Base-by-base conservation (phyloP, 2,888 invertebrate genomes). In the Argyresthia albistria region DNA sequence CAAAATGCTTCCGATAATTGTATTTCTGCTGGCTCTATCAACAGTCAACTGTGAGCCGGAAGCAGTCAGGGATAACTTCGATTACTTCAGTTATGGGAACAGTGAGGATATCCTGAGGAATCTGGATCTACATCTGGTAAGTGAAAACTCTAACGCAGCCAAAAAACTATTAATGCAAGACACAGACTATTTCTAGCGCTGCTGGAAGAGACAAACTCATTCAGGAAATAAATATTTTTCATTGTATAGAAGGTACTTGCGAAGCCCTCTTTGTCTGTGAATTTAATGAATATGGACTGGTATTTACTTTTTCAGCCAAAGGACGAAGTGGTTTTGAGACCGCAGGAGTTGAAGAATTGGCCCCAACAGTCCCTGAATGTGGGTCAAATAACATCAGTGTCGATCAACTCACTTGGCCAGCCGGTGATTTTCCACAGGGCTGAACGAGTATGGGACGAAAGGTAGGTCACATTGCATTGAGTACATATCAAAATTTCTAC, bases 371-470 rank as follows among this genome's bases (percentile, higher is more conserved):
- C 89, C 0, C 63, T 91, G 46, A 89, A 90, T 60, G 88, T 97
- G 37, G 97, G 97, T 4, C 95, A 97, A 83, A 92, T 97, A 55
- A 92, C 93, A 36, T 95, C 95, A 8, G 92, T 97, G n/a, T 91
- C 95, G 9, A 93, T 96, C 42, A 95, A 95, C 76, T 90, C 90
- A 4, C 84, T 91, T 51, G 93, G 94, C 15, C 92, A 94, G 64
- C 92, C 96, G 2, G 92, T 95, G 51, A 91, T 97, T 57, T 96
- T 97, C 73, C 97, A 97, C 73, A 89, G 97, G 59, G 95, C 91
- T 43, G 90, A 92, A 63, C 83, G 93, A 63, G 88, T 91, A 57
- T 97, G 96, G 96, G 92, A 93, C 71, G 89, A 89, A 67, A 88
- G 89, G 94, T 93, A 82, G 37, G 46, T 14, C 25, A 25, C 25